Evolutionary conservation across 2,113 vertebrate genomes (phyloP), one percentile per base, ranked within the genome.

Genomic region (Neopipo cinnamomea): DNA sequence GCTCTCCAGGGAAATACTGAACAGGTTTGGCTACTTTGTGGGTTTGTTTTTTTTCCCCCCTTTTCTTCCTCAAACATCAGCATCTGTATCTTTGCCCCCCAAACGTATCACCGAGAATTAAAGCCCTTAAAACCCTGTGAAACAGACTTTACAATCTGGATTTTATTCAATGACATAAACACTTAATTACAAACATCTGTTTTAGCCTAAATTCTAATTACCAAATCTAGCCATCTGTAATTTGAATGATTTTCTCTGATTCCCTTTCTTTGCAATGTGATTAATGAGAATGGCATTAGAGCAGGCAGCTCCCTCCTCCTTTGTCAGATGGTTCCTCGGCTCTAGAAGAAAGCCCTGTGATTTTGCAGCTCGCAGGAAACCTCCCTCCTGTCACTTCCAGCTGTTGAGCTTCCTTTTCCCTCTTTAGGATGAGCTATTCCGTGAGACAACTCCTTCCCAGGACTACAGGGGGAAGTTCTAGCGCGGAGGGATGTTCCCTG

Each of bases 171-270:
- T 97, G 97, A 94, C 96, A 98, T 97, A 98, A 98, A 98, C 97
- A 98, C 97, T 98, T 98, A 98, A 98, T 98, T 98, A 98, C 98
- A 97, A 98, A 98, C 98, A 98, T 98, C 98, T 98, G 98, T 87
- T 98, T 98, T 96, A 96, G 96, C 87, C 97, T 96, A 97, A 98
- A 98, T 97, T 98, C 98, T 98, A 98, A 98, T 98, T 97, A 98
- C 98, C 97, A 98, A 97, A 98, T 98, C 97, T 97, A 92, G 93
- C 97, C 97, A 98, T 98, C 98, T 98, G 97, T 96, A 98, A 98
- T 98, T 98, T 98, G 96, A 97, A 97, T 92, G 96, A 97, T 98
- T 98, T 97, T 94, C 97, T 93, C 93, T 77, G 49, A 97, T 97
- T 98, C 98, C 96, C 85, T 85, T 98, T 97, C 98, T 97, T 98